Evolutionary conservation across 2,113 vertebrate species (phyloP).

Genomic region (Corvus cornix): DNA sequence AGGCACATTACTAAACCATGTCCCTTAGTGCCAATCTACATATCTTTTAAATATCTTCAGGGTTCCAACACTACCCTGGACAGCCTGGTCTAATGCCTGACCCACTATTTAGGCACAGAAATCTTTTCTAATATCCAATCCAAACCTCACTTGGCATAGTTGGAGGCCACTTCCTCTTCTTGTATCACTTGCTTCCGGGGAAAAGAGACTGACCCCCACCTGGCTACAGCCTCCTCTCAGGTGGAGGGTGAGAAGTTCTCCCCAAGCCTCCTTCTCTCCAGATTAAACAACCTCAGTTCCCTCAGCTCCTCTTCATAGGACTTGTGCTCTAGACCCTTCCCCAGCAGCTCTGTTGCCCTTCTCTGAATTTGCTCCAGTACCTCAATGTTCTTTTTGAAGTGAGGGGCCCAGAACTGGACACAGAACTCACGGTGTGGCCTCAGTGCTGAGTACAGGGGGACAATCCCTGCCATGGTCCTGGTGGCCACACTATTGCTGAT

Average conservation of each 20-base stretch:
- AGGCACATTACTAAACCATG: not conserved
- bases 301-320: not conserved
- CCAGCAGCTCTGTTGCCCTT: not conserved
- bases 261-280: not conserved
- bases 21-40: not conserved
- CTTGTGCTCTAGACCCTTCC: not conserved
- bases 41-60: not conserved
- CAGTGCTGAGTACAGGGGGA: fast-evolving
- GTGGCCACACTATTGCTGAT: not conserved
- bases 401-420: not conserved
- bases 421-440: fast-evolving
- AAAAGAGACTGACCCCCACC: not conserved
- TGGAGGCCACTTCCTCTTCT: not conserved
- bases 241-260: not conserved
- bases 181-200: not conserved
- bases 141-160: not conserved
- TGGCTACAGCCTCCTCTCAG: not conserved
- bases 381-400: not conserved
- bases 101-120: not conserved
- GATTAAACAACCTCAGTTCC: not conserved
- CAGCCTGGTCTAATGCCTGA: not conserved
- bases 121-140: not conserved
- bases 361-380: not conserved
- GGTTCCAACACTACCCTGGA: not conserved
- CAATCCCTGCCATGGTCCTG: no score